phyloP scores from a whole-genome alignment of 2,113 vertebrate species.

The Malurus cyaneus region DNA sequence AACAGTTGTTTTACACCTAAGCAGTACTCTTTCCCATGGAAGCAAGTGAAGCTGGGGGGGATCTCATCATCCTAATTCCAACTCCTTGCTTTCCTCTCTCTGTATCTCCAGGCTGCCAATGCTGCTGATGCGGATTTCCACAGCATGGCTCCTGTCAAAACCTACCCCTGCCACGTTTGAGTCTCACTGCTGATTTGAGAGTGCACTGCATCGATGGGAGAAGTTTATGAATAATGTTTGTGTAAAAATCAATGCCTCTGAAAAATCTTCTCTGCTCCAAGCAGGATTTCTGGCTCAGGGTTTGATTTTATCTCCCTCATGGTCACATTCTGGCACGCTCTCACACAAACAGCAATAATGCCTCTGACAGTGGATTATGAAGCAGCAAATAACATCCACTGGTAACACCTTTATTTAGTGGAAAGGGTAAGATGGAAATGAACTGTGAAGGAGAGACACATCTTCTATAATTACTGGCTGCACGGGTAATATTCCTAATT shows the following conservation, averaged over 20 bases:
- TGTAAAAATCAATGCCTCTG: not conserved
- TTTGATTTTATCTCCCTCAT: not conserved
- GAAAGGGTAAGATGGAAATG: conserved; percentile 9
- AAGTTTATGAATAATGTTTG: not conserved
- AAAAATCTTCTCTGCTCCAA: not conserved
- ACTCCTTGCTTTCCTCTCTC: not conserved
- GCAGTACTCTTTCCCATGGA: not conserved
- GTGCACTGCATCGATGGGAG: not conserved
- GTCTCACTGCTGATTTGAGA: not conserved
- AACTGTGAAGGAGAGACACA: conserved; percentile 22
- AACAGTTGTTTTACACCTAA: conserved; percentile 30
- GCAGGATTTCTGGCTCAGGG: conserved; percentile 11
- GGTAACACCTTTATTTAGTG: conserved; percentile 9
- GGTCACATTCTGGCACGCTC: not conserved
- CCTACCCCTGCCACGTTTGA: accelerated
- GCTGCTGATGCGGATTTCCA: not conserved
- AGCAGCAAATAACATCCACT: not conserved
- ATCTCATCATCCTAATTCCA: not conserved
- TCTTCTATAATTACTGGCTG: not conserved
- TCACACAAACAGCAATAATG: not conserved
- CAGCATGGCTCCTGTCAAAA: not conserved
- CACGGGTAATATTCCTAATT: conserved; percentile 2
- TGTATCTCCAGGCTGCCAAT: not conserved
- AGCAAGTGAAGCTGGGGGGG: not conserved
- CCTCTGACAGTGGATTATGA: not conserved